Conservation (phyloP, 2,888 invertebrate genomes). For the Gnatocerus cornutus region DNA sequence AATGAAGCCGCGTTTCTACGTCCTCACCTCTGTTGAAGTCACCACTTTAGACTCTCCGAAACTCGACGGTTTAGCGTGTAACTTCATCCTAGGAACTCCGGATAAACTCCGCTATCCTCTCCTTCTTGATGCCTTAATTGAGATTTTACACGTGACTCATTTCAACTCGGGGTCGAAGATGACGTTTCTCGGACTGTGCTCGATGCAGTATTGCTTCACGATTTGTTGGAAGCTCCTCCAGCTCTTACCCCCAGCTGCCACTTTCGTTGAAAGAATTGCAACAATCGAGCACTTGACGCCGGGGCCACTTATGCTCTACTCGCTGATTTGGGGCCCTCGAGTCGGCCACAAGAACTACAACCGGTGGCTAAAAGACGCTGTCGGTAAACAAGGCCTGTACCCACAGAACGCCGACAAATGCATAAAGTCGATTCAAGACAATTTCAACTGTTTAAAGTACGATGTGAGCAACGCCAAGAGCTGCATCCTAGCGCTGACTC, state of each 20-base stretch:
- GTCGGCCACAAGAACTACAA: slow-evolving; percentile 88
- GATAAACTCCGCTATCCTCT: slow-evolving; percentile 93
- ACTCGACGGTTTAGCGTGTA: slow-evolving; percentile 93
- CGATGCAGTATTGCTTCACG: slow-evolving; percentile 93
- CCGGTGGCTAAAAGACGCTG: slow-evolving; percentile 92
- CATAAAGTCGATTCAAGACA: slow-evolving; percentile 81
- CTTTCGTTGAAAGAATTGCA: slow-evolving; percentile 87
- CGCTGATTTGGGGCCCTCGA: slow-evolving; percentile 91
- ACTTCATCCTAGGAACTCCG: slow-evolving; percentile 93
- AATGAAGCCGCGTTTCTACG: slow-evolving; percentile 94
- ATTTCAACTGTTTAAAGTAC: slow-evolving; percentile 78
- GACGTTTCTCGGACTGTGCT: slow-evolving; percentile 81
- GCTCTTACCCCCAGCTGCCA: slow-evolving; percentile 91
- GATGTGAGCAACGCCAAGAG: slow-evolving; percentile 77
- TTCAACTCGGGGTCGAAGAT: slow-evolving; percentile 73
- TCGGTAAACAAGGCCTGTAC: slow-evolving; percentile 93
- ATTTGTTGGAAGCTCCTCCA: slow-evolving; percentile 89
- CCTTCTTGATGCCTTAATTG: slow-evolving; percentile 88
- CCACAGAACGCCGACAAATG: slow-evolving; percentile 85
- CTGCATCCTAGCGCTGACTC: slow-evolving; percentile 74
- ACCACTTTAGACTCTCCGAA: slow-evolving; percentile 90
- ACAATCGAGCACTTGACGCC: slow-evolving; percentile 80
- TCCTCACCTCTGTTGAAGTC: slow-evolving; percentile 85
- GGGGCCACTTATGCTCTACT: slow-evolving; percentile 83
- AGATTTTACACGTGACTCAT: slow-evolving; percentile 87